Evolutionary conservation across 2,888 invertebrate species (phyloP).

Genomic region (Colostygia pectinataria): DNA sequence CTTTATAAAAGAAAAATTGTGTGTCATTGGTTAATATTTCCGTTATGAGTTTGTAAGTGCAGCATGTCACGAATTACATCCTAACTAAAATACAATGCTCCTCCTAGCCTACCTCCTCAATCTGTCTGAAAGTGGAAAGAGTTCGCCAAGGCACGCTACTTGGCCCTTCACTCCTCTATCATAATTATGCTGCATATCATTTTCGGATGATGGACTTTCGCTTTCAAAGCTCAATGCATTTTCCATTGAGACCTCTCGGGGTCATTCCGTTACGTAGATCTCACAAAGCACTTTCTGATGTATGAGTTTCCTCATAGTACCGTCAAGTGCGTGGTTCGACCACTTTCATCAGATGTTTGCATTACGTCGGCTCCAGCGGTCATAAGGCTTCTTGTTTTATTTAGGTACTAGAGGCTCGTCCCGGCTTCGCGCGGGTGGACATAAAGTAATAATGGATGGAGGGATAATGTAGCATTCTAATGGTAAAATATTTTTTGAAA

Average conservation of each 20-base stretch:
- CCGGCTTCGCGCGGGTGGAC: too few relatives aligned
- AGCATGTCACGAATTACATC: too few relatives aligned
- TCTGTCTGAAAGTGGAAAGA: too few relatives aligned
- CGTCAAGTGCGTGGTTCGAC: constrained; percentile 32
- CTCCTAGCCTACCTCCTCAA: too few relatives aligned
- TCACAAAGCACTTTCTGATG: constrained; percentile 28
- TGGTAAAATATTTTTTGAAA: too few relatives aligned
- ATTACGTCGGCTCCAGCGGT: constrained; percentile 1
- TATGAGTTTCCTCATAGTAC: constrained; percentile 28
- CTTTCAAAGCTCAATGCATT: constrained; percentile 15
- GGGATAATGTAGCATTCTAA: too few relatives aligned
- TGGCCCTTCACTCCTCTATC: not conserved
- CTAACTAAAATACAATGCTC: too few relatives aligned
- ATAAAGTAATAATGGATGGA: too few relatives aligned
- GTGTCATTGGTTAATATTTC: too few relatives aligned
- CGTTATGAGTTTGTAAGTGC: too few relatives aligned
- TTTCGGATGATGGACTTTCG: constrained; percentile 18
- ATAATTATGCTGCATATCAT: not conserved
- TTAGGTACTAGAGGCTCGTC: not conserved
- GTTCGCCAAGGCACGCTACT: not conserved
- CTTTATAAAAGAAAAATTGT: too few relatives aligned
- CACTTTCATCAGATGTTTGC: constrained; percentile 41
- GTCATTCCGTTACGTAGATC: constrained; percentile 15
- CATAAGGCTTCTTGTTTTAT: constrained; percentile 2
- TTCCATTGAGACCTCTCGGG: constrained; percentile 22